Evolutionary conservation across 2,113 vertebrate species (phyloP).

Genomic region (Sander vitreus): DNA sequence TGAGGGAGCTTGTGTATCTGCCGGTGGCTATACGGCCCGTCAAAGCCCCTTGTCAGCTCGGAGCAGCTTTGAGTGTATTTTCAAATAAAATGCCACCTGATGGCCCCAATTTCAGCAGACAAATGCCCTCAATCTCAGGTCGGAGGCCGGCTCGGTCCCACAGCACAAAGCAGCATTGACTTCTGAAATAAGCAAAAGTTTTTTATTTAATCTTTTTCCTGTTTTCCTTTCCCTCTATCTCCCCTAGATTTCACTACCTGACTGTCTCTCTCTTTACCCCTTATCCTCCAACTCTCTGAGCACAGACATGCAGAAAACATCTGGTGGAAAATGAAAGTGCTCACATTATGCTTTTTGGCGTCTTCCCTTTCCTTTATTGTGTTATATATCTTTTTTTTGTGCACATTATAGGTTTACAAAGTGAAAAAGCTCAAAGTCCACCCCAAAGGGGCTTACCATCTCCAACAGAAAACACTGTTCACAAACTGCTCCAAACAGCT

Average conservation of each 20-base stretch:
- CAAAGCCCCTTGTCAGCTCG: slow-evolving; percentile 40
- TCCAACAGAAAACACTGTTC: too few relatives aligned
- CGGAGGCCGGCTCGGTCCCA: slow-evolving; percentile 57
- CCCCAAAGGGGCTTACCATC: too few relatives aligned
- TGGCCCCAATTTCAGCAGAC: slow-evolving; percentile 76
- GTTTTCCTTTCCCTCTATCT: neutral
- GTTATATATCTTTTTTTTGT: too few relatives aligned
- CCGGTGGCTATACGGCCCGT: slow-evolving; percentile 40
- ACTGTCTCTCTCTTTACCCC: neutral
- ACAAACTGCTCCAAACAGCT: too few relatives aligned
- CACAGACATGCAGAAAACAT: neutral
- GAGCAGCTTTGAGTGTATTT: slow-evolving; percentile 57
- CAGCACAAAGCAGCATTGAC: slow-evolving; percentile 24
- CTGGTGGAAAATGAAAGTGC: too few relatives aligned
- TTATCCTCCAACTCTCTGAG: neutral
- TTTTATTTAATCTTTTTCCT: slow-evolving; percentile 7
- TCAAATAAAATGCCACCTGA: slow-evolving; percentile 75
- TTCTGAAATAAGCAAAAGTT: slow-evolving; percentile 40
- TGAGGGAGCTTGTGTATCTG: slow-evolving; percentile 36
- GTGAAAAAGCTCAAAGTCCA: too few relatives aligned
- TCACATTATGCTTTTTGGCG: too few relatives aligned
- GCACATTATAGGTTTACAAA: too few relatives aligned
- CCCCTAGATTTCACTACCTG: neutral
- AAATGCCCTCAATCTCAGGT: slow-evolving; percentile 76
- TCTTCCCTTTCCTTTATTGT: too few relatives aligned